Percentiles rank a stretch among this genome's conserved stretches.
These are phyloP conservation scores for Axinella damicornis DNA, from an alignment of 37 sponge, comb jelly and placozoan genomes.

Conservation along the genomic window DNA sequence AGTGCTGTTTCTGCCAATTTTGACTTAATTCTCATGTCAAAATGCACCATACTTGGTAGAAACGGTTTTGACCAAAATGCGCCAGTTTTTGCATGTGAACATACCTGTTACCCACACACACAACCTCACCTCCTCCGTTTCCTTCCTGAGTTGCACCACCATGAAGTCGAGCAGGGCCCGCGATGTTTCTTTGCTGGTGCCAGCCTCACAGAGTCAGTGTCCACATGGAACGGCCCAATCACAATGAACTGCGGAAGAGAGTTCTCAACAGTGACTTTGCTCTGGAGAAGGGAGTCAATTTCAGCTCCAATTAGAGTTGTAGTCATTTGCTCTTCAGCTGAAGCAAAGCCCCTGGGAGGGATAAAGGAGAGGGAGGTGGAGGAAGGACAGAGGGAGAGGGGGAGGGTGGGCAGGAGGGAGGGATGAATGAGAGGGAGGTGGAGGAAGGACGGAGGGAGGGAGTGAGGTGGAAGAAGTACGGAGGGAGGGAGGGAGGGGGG, in stretches of 20 bases:
- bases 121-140: constrained; percentile 80
- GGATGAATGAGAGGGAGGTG: too few species aligned
- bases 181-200: constrained; percentile 88
- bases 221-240: constrained; percentile 93
- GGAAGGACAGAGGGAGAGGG: not conserved
- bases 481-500: too few species aligned
- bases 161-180: constrained; percentile 87
- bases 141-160: constrained; percentile 77
- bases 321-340: constrained; percentile 68
- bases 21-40: too few species aligned
- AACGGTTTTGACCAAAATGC: too few species aligned
- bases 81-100: too few species aligned
- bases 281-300: constrained; percentile 86
- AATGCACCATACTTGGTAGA: too few species aligned
- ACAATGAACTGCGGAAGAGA: constrained; percentile 77
- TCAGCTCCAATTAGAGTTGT: constrained; percentile 81
- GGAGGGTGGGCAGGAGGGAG: too few species aligned
- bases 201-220: constrained; percentile 78
- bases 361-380: not conserved
- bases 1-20: too few species aligned
- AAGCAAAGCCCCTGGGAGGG: constrained; percentile 32
- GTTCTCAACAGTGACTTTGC: constrained; percentile 74
- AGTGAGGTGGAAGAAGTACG: too few species aligned
- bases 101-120: not conserved
- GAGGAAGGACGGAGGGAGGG: too few species aligned